Base-by-base conservation (phyloP, 1,140 invertebrate species). In the Drosophila leontia region DNA sequence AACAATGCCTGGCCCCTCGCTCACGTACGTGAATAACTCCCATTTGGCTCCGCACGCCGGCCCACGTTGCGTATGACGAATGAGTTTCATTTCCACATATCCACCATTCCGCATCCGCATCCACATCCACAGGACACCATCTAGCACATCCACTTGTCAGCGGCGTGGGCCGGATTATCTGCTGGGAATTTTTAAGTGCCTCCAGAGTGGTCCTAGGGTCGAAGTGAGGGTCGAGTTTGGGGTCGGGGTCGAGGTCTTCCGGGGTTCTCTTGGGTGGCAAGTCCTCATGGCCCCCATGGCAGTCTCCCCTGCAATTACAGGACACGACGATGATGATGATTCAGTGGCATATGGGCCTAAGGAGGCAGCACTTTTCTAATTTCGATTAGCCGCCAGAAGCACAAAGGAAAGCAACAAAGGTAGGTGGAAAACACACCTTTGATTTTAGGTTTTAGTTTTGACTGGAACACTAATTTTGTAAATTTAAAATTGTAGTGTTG, bases 141-240 rank as follows among this genome's bases (percentile, higher is more conserved):
- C 32, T 12, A 62, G 62, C 82, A 86, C 64, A 62, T 63, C 82
- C 85, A 72, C 78, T 86, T 86, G 82, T 86, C 75, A 82, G 70
- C 70, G 71, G 70, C 70, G 62, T 50, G 48, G 50, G 65, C 82
- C 78, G 80, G 81, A 65, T 63, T 75, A 62, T 85, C 82, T 82
- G 82, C 62, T 75, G 82, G 78, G 75, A 78, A 86, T 86, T 86
- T 79, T 85, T 55, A 86, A 86, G 82, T 86, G 78, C 58, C 61
- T 37, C 41, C 41, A 34, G 71, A 63, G 50, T 75, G 70, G 19
- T 37, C 53, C n/a, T 15, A 17, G 48, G 48, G 26, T 32, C 26
- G 23, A 26, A 7, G 19, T 26, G 1, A 13, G 47, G 19, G 5
- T 48, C 47, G 23, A 29, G 26, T 29, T 29, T 29, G 26, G 8